Evolutionary conservation across 1,140 invertebrate genomes (phyloP).

Genomic region (Macrocentrus cingulum): DNA sequence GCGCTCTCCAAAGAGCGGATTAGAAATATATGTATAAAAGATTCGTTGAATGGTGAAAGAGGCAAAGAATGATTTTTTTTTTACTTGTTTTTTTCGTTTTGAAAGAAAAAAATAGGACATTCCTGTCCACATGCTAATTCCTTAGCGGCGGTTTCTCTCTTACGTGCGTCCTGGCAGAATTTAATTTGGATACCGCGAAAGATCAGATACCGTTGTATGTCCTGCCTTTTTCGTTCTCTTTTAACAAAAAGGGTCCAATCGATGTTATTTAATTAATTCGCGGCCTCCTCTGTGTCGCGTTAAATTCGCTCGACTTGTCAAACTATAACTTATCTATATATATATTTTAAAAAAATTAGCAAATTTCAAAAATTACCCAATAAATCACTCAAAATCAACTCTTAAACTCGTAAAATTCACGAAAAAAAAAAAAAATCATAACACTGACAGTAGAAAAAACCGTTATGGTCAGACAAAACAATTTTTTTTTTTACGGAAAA

Average conservation of each 20-base stretch:
- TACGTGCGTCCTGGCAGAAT: conserved; percentile 15
- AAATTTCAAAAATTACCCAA: neutral
- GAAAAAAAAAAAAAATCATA: too few relatives aligned
- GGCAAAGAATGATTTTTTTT: too few relatives aligned
- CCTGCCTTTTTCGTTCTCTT: conserved; percentile 16
- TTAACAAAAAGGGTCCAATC: neutral
- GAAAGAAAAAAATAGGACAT: conserved; percentile 44
- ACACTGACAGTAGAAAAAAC: too few relatives aligned
- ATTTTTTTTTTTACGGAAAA: too few relatives aligned
- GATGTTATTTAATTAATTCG: conserved; percentile 24
- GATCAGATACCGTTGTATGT: conserved; percentile 17
- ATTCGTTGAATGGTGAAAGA: conserved; percentile 10
- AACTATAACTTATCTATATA: neutral
- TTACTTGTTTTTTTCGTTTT: too few relatives aligned
- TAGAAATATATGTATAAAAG: conserved; percentile 36
- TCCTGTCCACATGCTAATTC: conserved; percentile 50
- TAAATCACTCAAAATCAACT: too few relatives aligned
- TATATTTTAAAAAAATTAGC: neutral
- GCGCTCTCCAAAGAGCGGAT: conserved; percentile 45
- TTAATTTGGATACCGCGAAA: conserved; percentile 28
- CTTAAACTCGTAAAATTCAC: too few relatives aligned
- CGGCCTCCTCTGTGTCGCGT: neutral
- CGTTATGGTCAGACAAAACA: too few relatives aligned
- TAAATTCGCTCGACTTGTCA: conserved; percentile 8
- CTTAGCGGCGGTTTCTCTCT: neutral